Percentiles rank a stretch among this genome's conserved stretches.
phyloP scores from a whole-genome alignment of 1,140 invertebrate species.

The Calosoma granatense region DNA sequence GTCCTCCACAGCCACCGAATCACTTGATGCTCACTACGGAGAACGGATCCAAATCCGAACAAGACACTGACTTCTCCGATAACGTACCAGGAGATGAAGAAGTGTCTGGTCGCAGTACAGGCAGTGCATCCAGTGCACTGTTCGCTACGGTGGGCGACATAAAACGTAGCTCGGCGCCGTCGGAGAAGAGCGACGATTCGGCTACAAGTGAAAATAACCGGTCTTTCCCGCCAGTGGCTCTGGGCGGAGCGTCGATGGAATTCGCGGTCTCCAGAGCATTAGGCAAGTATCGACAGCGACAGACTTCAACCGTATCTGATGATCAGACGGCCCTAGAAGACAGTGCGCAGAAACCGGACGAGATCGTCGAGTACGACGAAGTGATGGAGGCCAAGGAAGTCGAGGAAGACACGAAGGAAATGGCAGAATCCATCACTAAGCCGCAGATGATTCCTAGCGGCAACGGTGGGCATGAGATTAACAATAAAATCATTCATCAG shows the following conservation, averaged over 20 bases:
- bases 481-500: conserved; percentile 20
- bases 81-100: conserved; percentile 48
- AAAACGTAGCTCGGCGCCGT: conserved; percentile 45
- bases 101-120: conserved; percentile 44
- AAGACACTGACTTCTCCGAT: conserved; percentile 45
- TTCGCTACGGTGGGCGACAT: conserved; percentile 65
- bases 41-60: conserved; percentile 34
- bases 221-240: conserved; percentile 39
- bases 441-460: conserved; percentile 31
- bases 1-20: background rate
- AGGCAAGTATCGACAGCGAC: conserved; percentile 68
- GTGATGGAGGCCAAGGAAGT: conserved; percentile 22
- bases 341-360: conserved; percentile 37
- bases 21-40: conserved; percentile 35
- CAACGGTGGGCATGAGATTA: conserved; percentile 7
- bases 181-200: conserved; percentile 45
- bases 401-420: conserved; percentile 22
- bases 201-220: conserved; percentile 28
- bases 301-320: conserved; percentile 56
- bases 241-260: conserved; percentile 59
- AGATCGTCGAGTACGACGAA: conserved; percentile 29
- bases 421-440: conserved; percentile 27
- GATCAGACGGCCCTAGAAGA: conserved; percentile 46
- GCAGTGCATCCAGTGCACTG: conserved; percentile 47
- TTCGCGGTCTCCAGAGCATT: conserved; percentile 74